Percentiles rank a stretch among this genome's conserved stretches.
phyloP scores from a whole-genome alignment of 2,888 invertebrate genomes.

The Pteria penguin region DNA sequence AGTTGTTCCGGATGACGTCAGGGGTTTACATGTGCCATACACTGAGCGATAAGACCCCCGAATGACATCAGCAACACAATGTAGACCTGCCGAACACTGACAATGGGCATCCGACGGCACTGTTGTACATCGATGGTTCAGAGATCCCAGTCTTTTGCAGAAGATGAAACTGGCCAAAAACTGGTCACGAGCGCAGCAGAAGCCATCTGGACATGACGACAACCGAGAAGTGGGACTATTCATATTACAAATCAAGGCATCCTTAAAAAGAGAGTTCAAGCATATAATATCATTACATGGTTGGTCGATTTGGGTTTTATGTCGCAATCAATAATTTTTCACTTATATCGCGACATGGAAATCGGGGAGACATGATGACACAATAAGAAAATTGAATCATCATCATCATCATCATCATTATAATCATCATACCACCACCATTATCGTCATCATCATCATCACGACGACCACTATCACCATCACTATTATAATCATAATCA shows the following conservation, averaged over 20 bases:
- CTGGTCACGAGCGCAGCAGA: conserved; percentile 56
- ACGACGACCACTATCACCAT: no score
- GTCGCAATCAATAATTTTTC: no score
- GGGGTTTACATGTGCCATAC: conserved; percentile 47
- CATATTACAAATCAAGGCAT: conserved; percentile 22
- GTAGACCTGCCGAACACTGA: conserved; percentile 40
- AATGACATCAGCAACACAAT: conserved; percentile 49
- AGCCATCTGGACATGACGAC: conserved; percentile 44
- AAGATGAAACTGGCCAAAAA: conserved; percentile 52
- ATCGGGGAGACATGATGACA: no score
- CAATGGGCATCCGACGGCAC: conserved; percentile 45
- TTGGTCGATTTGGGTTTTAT: no score
- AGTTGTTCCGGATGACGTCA: neutral
- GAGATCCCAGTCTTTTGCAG: conserved; percentile 47
- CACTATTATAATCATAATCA: no score
- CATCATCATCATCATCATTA: no score
- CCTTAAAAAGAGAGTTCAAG: no score
- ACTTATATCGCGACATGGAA: no score
- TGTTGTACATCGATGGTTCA: conserved; percentile 43
- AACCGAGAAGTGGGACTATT: conserved; percentile 2
- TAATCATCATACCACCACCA: no score
- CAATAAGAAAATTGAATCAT: no score
- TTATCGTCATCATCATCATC: no score
- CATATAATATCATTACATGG: no score
- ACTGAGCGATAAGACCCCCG: conserved; percentile 38